A percentile compares a stretch with the other conserved stretches of the same genome.
Evolutionary conservation across 2,888 invertebrate species (phyloP).

Genomic region (Tridacna gigas): DNA sequence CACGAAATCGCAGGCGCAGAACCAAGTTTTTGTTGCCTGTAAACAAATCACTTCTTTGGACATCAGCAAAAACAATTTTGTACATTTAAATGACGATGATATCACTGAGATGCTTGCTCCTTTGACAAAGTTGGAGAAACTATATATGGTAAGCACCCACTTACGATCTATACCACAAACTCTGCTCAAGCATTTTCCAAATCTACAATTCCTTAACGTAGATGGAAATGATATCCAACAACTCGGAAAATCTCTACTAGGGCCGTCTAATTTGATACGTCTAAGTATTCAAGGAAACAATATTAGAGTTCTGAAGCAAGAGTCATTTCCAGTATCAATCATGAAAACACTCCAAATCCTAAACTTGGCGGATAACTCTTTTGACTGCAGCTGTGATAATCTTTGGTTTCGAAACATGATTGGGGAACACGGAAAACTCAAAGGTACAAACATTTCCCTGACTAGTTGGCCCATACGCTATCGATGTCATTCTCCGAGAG

Average conservation of each 20-base stretch:
- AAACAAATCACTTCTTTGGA: background rate
- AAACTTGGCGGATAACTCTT: slow-evolving; percentile 27
- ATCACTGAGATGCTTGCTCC: slow-evolving; percentile 15
- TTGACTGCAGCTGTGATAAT: slow-evolving; percentile 31
- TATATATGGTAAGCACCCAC: background rate
- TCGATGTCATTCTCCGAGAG: background rate
- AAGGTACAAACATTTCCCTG: background rate
- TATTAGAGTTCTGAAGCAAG: background rate
- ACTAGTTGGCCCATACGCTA: slow-evolving; percentile 1
- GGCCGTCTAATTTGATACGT: background rate
- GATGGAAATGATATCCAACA: slow-evolving; percentile 8
- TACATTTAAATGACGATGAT: background rate
- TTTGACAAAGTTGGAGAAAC: background rate
- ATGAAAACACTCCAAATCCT: background rate
- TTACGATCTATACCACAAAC: slow-evolving; percentile 7
- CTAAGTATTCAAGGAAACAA: slow-evolving; percentile 16
- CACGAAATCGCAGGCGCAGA: background rate
- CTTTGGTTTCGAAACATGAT: slow-evolving; percentile 40
- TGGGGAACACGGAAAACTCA: background rate
- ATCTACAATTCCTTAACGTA: slow-evolving; percentile 8
- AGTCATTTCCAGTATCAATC: slow-evolving; percentile 14
- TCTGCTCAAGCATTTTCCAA: background rate
- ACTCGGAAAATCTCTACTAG: background rate
- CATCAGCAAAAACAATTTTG: slow-evolving; percentile 6
- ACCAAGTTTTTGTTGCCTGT: background rate